Evolutionary conservation across 2,888 invertebrate species (phyloP), one percentile per base, ranked within the genome.

Genomic region (Gymnosoma rotundatum): DNA sequence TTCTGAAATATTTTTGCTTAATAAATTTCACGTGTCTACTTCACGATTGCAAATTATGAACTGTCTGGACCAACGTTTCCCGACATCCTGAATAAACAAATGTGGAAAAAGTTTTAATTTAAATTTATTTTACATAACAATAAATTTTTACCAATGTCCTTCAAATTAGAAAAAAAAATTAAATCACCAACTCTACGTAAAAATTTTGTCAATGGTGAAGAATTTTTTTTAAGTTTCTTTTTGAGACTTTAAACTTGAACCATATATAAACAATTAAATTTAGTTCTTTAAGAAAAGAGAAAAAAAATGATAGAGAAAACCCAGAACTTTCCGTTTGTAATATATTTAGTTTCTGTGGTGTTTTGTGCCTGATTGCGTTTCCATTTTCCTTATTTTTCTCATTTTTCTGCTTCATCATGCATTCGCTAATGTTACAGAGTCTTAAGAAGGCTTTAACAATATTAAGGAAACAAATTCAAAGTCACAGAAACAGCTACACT

Each of bases 381-480:
- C n/a, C 42, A 25, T 56, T 73, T 50, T 9, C 45, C 38, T 6
- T 2, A 18, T 5, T 50, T 38, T 45, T 18, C 18, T 42, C 21
- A 58, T 38, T 73, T 78, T 73, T 79, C 73, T 60, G 73, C 66
- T 79, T 20, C 58, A 58, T 64, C 58, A 66, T 79, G 72, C 58
- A 66, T 66, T 38, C 45, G 20, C 45, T 70, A 78, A 63, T 52
- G 60, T 66, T 50, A 9, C 25, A 66, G 58, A 64, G 20, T 54
- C 64, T 52, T 79, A 60, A 60, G 21, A 79, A 66, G 50, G 58
- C 56, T 72, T 72, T 38, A 32, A n/a, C 60, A 38, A 16, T 50
- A 58, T 38, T 18, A 76, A 50, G 9, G 6, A 70, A 45, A n/a
- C 42, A 63, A 52, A 32, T 8, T 54, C 32, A 61, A 42, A 72